A percentile compares a stretch with the other conserved stretches of the same genome.
Conservation (phyloP, 2,113 vertebrate genomes). For the Abramis brama region DNA sequence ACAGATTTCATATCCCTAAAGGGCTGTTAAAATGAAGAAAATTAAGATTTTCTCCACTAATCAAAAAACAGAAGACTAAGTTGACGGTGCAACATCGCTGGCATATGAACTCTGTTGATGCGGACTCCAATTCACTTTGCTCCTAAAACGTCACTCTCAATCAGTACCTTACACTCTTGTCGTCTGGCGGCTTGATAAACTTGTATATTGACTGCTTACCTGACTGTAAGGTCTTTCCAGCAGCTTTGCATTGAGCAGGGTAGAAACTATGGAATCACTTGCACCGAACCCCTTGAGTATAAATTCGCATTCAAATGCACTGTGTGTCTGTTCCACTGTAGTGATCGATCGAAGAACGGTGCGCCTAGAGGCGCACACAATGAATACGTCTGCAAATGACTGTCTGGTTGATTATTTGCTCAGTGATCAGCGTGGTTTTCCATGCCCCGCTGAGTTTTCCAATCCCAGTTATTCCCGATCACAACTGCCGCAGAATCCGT, state of each 20-base stretch:
- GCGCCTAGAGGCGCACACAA: neutral
- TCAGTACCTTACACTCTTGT: neutral
- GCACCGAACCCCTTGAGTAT: neutral
- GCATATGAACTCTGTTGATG: neutral
- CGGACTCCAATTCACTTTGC: neutral
- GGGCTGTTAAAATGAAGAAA: neutral
- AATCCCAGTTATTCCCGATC: constrained; percentile 19
- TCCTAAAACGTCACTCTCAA: neutral
- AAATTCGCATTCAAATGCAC: constrained; percentile 9
- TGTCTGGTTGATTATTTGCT: neutral
- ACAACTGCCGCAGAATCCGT: constrained; percentile 42
- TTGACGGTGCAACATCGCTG: neutral
- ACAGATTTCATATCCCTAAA: neutral
- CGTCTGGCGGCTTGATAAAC: neutral
- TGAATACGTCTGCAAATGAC: neutral
- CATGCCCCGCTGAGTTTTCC: constrained; percentile 21
- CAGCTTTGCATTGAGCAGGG: neutral
- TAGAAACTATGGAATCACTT: constrained; percentile 24
- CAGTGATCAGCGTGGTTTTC: constrained; percentile 12
- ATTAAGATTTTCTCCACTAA: neutral
- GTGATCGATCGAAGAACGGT: neutral
- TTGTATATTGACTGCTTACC: constrained; percentile 8
- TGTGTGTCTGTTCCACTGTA: constrained; percentile 19
- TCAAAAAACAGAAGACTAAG: neutral
- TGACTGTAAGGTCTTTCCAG: neutral